phyloP scores from a whole-genome alignment of 2,888 invertebrate genomes.

The Drosophila leonis region DNA sequence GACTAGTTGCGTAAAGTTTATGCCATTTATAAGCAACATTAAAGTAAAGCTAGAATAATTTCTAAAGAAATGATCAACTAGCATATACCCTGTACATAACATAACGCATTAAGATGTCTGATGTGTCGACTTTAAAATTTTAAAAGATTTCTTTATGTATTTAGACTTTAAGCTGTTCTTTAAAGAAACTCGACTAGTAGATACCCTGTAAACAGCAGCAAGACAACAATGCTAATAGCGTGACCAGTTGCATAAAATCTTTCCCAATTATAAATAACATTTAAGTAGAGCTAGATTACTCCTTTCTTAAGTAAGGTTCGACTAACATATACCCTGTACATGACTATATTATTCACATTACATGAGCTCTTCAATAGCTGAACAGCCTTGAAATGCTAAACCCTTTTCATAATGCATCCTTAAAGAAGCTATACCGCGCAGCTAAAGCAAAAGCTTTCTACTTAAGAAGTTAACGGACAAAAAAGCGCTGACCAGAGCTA shows the following conservation, averaged over 20 bases:
- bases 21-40: neutral
- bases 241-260: too few relatives aligned
- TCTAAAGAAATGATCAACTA: too few relatives aligned
- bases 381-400: neutral
- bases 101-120: neutral
- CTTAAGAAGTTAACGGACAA: slow-evolving; percentile 1
- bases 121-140: neutral
- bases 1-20: neutral
- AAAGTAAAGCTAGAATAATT: too few relatives aligned
- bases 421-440: neutral
- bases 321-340: neutral
- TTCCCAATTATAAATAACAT: neutral
- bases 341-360: neutral
- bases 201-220: neutral
- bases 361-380: neutral
- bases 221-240: too few relatives aligned
- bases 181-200: neutral
- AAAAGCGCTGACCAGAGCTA: neutral
- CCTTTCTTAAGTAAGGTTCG: neutral
- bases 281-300: too few relatives aligned
- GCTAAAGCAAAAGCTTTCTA: slow-evolving; percentile 7
- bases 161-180: neutral
- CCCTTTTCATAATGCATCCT: neutral
- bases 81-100: neutral
- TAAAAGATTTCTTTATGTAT: neutral